phyloP scores from a whole-genome alignment of 1,140 invertebrate species.

The Drosophila suzukii region DNA sequence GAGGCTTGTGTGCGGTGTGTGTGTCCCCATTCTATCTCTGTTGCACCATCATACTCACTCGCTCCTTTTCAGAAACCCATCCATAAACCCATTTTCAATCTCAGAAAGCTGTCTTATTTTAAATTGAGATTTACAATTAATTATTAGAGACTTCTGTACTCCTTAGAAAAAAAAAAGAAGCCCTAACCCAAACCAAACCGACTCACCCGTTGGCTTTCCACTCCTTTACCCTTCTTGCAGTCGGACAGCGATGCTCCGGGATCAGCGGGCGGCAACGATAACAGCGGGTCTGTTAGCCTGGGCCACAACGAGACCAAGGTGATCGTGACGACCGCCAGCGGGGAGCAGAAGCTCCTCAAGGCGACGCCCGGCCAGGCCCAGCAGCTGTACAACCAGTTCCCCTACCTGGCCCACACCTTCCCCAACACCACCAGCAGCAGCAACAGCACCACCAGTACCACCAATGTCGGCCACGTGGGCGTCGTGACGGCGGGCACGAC shows the following conservation, averaged over 20 bases:
- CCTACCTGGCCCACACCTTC: slow-evolving; percentile 75
- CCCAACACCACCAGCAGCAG: slow-evolving; percentile 47
- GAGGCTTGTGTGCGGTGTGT: not conserved
- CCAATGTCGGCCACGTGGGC: slow-evolving; percentile 43
- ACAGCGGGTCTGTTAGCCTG: slow-evolving; percentile 82
- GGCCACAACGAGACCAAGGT: slow-evolving; percentile 76
- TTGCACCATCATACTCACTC: slow-evolving; percentile 4
- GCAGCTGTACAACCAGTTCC: slow-evolving; percentile 79
- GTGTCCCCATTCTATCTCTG: slow-evolving; percentile 9
- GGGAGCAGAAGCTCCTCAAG: slow-evolving; percentile 69
- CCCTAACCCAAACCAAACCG: not conserved
- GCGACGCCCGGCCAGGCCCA: slow-evolving; percentile 52
- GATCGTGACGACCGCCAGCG: slow-evolving; percentile 65
- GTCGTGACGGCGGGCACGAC: slow-evolving; percentile 9
- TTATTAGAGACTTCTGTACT: no score
- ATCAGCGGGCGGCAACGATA: slow-evolving; percentile 51
- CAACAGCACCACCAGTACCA: slow-evolving; percentile 38
- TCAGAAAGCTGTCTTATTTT: not conserved
- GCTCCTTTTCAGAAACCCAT: not conserved
- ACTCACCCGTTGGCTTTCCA: slow-evolving; percentile 5
- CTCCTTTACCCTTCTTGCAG: slow-evolving; percentile 29
- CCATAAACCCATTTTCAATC: not conserved
- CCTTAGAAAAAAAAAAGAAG: no score
- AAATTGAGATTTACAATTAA: no score
- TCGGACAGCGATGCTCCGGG: slow-evolving; percentile 46